These are phyloP conservation scores for Pollenia amentaria DNA, from an alignment of 2,888 invertebrate species.

Conservation along the genomic window DNA sequence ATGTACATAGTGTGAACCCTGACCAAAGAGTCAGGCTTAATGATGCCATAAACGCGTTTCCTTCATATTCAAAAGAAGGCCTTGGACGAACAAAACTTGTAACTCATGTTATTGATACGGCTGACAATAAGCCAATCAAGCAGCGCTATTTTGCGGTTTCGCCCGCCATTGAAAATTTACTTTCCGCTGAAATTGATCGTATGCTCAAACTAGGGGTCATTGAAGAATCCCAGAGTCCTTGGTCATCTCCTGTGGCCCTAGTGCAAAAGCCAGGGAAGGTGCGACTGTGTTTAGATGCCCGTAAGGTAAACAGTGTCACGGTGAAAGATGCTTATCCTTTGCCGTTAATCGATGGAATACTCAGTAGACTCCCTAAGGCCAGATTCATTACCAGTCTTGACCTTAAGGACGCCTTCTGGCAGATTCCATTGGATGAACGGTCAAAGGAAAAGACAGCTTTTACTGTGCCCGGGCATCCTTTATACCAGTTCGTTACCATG, in stretches of 20 bases:
- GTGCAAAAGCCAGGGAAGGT: conserved; percentile 50
- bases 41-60: conserved; percentile 25
- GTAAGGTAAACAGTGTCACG: conserved; percentile 31
- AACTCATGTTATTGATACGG: conserved; percentile 25
- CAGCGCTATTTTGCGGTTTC: conserved; percentile 37
- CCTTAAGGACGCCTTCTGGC: conserved; percentile 40
- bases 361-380: conserved; percentile 40
- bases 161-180: conserved; percentile 19
- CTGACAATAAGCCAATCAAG: conserved; percentile 39
- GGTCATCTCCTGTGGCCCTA: conserved; percentile 38
- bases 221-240: conserved; percentile 50
- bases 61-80: conserved; percentile 44
- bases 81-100: conserved; percentile 24
- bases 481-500: conserved; percentile 38
- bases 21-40: not conserved
- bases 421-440: conserved; percentile 26
- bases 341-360: conserved; percentile 36
- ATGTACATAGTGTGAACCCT: not conserved
- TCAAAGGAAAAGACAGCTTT: conserved; percentile 50
- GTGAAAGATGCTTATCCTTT: conserved; percentile 43
- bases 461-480: conserved; percentile 36
- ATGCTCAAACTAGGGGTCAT: conserved; percentile 42
- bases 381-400: conserved; percentile 52
- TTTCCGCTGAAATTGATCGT: conserved; percentile 32
- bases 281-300: conserved; percentile 35